Base-by-base conservation (phyloP, 2,888 invertebrate species). In the Drosophila mimica region DNA sequence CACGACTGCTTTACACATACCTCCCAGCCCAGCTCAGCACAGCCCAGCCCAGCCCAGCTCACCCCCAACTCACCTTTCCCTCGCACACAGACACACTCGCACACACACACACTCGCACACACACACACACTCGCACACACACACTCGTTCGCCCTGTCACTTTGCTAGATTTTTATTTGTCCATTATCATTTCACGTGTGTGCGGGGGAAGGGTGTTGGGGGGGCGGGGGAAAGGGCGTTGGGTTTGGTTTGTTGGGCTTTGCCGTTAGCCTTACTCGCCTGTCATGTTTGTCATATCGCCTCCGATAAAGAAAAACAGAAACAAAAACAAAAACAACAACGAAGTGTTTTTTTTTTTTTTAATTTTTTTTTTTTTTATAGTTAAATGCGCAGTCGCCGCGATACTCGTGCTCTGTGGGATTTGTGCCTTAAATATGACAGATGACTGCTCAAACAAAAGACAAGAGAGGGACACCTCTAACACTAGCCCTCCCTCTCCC, bases 221-320 rank as follows among this genome's bases (percentile, higher is more conserved):
- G 2, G 9, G 7, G 28, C 20, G 43, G 3, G 11, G 8, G 28
- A 20, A 33, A 2, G 17, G 38, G 38, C 9, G 34, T 33, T 25
- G 4, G 33, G 31, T 46, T 46, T 25, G 25, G 46, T 46, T 49
- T 49, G 49, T 49, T 49, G 28, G 25, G 25, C 49, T 49, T 49
- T 28, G 28, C 49, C 49, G 28, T 49, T 49, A 28, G 66, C 62
- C 51, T 69, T 46, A 40, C 54, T 60, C 60, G 79, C 69, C 71
- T 81, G 88, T 88, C 83, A 86, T 82, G 81, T 84, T 81, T 82
- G 83, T 86, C 85, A 85, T 86, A 82, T 79, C 77, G 69, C 64
- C 65, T 33, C 79, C 75, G 82, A 88, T 83, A 88, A 89, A 81
- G 81, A 78, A 74, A 70, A 57, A 65, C 52, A 34, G 61, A 43